Base-by-base conservation (phyloP, 2,888 invertebrate species). In the Beris morrisii region DNA sequence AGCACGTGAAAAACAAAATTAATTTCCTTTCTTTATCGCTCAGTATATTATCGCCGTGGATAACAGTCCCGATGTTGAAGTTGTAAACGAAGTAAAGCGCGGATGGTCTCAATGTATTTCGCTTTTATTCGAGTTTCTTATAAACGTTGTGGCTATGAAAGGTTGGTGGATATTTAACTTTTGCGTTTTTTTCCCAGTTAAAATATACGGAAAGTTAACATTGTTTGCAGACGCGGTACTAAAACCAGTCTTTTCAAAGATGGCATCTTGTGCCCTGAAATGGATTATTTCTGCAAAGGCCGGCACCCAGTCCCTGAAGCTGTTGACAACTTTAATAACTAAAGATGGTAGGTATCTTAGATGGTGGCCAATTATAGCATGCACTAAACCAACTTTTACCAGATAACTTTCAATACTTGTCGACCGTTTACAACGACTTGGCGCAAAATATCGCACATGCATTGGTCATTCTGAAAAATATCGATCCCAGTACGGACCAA, bases 401-500 rank as follows among this genome's bases (percentile, higher is more conserved):
- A 61, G 59, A 48, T 0, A 30, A 61, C n/a, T 32, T 50, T 3
- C 4, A 32, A 5, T 50, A 50, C 22, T 15, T 61, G 13, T 50
- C 48, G 31, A 5, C 32, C 7, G 32, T 61, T 15, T 50, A 48
- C n/a, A 50, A 65, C 4, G 63, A 68, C 6, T 48, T 68, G 5
- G 7, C 52, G 1, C 43, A 50, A 45, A 65, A 63, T 53, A 53
- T 64, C 45, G 31, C 55, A 4, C n/a, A 52, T 38, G 57, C 58
- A 7, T 45, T 68, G 11, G 28, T 52, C n/a, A 38, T 68, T 12
- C 5, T 63, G 13, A 28, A 46, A 30, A 56, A 38, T 5, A 57
- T 68, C n/a, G 55, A 66, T 38, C 56, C 55, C 2, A 52, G 43
- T 11, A n/a, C 63, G 5, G 64, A 64, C 5, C 69, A 67, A 30